Percentiles rank a stretch among this genome's conserved stretches.
Conservation (phyloP, 2,113 vertebrate genomes). For the Apodemus speciosus region DNA sequence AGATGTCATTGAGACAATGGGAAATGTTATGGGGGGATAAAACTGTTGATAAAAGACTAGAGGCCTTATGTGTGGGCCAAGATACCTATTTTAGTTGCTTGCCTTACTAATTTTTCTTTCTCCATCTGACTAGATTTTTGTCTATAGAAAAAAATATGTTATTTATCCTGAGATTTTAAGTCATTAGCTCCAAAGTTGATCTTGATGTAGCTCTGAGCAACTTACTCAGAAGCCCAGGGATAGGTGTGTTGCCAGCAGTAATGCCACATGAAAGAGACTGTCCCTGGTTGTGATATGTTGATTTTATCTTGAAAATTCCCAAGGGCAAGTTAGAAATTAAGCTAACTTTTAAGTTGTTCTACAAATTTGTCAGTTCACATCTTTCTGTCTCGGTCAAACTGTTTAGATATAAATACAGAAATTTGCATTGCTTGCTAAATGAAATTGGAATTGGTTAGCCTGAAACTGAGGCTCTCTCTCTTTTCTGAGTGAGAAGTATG, state of each 20-base stretch:
- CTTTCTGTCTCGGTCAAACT: neutral
- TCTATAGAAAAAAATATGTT: slow-evolving; percentile 57
- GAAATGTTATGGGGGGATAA: neutral
- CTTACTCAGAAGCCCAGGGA: neutral
- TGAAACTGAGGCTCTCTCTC: neutral
- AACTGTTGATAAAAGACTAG: neutral
- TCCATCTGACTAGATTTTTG: slow-evolving; percentile 71
- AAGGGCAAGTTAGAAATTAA: neutral
- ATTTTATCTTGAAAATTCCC: neutral
- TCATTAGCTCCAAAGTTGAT: neutral
- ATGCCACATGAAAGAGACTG: neutral
- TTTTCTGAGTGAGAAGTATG: neutral
- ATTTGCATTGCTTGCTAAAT: neutral
- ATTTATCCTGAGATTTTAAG: neutral
- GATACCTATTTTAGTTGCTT: slow-evolving; percentile 73
- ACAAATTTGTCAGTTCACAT: neutral
- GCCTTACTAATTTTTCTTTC: slow-evolving; percentile 73
- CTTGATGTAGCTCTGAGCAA: rapidly evolving
- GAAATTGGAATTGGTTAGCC: neutral
- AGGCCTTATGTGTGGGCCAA: neutral
- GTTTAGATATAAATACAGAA: neutral
- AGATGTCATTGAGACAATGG: neutral
- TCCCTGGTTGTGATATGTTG: neutral
- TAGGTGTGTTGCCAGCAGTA: neutral
- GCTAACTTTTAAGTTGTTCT: neutral